Percentiles rank a stretch among this genome's conserved stretches.
phyloP scores from a whole-genome alignment of 30 jellyfish, hydroid and myxozoan species.

The Turritopsis rubra region DNA sequence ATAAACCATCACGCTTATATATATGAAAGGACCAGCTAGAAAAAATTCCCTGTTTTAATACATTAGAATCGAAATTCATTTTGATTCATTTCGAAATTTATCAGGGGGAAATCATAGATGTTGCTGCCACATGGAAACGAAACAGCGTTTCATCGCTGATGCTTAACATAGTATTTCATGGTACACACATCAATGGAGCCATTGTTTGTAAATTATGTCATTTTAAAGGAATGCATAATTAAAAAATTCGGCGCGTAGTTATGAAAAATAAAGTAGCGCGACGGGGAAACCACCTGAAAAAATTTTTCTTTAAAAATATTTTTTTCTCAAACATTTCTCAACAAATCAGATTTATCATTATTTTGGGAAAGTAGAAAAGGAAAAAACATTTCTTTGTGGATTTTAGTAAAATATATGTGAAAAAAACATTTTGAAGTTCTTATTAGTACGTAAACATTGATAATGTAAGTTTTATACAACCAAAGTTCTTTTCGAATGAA shows the following conservation, averaged over 20 bases:
- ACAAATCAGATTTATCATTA: too few relatives aligned
- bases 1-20: not conserved
- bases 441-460: too few relatives aligned
- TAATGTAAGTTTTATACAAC: too few relatives aligned
- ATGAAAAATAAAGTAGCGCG: not conserved
- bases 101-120: not conserved
- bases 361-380: too few relatives aligned
- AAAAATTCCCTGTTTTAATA: not conserved
- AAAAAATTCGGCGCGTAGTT: not conserved
- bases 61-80: not conserved
- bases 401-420: too few relatives aligned
- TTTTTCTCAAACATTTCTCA: too few relatives aligned
- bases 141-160: not conserved
- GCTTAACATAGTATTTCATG: not conserved
- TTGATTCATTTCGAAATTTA: too few relatives aligned
- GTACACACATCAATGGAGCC: not conserved
- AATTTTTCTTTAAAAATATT: too few relatives aligned
- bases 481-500: too few relatives aligned
- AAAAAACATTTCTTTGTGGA: too few relatives aligned
- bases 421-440: too few relatives aligned
- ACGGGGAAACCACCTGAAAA: not conserved
- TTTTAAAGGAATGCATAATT: not conserved
- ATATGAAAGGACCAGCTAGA: not conserved
- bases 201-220: not conserved
- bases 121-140: not conserved